Evolutionary conservation across 2,888 invertebrate species (phyloP), one percentile per base, ranked within the genome.

Genomic region (Xylota sylvarum): DNA sequence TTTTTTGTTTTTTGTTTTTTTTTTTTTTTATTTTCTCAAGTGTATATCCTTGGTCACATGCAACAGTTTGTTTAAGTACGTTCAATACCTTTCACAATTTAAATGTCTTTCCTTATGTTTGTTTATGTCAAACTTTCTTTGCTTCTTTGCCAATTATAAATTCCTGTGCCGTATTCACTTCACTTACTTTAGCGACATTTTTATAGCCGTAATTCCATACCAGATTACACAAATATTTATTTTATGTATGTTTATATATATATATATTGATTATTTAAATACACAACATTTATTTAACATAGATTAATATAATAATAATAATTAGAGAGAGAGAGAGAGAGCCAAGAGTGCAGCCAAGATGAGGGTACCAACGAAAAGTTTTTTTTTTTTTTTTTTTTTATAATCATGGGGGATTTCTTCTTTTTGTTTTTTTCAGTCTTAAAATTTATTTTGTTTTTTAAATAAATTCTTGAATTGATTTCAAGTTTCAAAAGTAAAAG

Each of bases 351-450:
- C n/a, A 7, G 10, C 5, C 30, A 46, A 62, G 43, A 10, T 30
- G 10, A 46, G 46, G 43, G 14, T 3, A 46, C 10, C 14, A 32
- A 43, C 12, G 4, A 19, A 43, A 9, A n/a, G n/a, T n/a, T n/a
- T n/a, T n/a, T n/a, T n/a, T n/a, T n/a, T n/a, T n/a, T n/a, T n/a
- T n/a, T n/a, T 14, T 43, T 40, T 5, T 43, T n/a, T n/a, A 43
- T 7, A n/a, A 6, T 23, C n/a, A n/a, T n/a, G 14, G 23, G 23
- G 23, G 23, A 3, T 46, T 62, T 46, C 5, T 23, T 23, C 19
- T 43, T n/a, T 23, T 23, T n/a, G n/a, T n/a, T 1, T 62, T 62
- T 30, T 46, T 62, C 62, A 62, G 62, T 62, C 62, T 62, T 46
- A 43, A 43, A 62, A 46, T 30, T 65, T 43, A 19, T 55, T 62